Conservation (phyloP, 2,797 vertebrate genomes). For the Cossypha niveicapilla region DNA sequence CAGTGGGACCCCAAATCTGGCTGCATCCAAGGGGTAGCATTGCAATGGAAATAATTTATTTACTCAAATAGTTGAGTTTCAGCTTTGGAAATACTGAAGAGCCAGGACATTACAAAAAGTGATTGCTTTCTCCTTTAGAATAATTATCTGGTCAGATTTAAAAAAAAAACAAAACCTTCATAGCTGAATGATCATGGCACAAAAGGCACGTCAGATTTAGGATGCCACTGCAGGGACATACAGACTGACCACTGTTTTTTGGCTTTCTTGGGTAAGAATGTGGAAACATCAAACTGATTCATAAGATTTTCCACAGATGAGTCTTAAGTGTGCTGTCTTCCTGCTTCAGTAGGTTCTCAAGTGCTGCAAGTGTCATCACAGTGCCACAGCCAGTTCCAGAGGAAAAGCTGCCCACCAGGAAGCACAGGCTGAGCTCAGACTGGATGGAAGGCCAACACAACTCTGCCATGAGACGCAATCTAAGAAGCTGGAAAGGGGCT, state of each 20-base stretch:
- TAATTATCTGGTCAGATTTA: not conserved
- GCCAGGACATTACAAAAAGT: not conserved
- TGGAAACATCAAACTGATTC: not conserved
- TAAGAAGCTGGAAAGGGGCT: not conserved
- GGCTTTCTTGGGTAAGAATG: not conserved
- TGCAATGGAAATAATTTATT: not conserved
- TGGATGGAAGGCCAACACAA: not conserved
- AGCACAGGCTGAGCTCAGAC: not conserved
- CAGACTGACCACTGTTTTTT: not conserved
- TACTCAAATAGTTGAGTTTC: not conserved
- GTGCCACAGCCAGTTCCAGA: not conserved
- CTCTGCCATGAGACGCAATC: not conserved
- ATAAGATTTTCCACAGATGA: not conserved
- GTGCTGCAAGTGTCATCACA: rapidly evolving
- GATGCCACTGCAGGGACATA: not conserved
- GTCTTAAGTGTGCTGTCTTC: not conserved
- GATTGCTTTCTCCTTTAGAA: not conserved
- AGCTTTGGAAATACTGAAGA: not conserved
- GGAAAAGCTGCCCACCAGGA: not conserved
- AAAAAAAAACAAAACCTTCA: not conserved
- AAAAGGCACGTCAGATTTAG: not conserved
- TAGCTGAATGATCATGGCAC: not conserved
- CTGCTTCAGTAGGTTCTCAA: not conserved
- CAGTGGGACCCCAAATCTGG: not conserved
- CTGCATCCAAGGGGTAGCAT: not conserved